phyloP scores from a whole-genome alignment of 2,888 invertebrate genomes.

The Sminthurides aquaticus region DNA sequence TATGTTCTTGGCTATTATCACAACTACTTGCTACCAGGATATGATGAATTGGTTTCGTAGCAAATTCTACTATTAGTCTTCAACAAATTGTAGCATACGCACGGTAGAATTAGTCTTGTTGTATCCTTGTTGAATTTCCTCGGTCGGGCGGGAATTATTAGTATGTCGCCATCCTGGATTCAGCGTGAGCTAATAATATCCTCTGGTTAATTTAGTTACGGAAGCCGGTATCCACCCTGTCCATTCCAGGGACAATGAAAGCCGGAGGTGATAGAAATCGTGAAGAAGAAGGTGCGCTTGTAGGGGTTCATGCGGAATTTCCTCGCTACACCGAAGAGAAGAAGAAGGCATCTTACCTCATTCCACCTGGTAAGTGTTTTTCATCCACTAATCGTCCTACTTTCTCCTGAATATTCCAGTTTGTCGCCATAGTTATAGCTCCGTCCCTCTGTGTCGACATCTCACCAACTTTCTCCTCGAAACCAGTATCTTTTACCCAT shows the following conservation, averaged over 20 bases:
- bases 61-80: no score
- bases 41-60: no score
- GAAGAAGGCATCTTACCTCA: conserved; percentile 37
- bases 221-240: conserved; percentile 94
- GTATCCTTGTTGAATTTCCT: neutral
- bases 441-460: no score
- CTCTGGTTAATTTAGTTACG: conserved; percentile 63
- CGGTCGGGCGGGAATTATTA: neutral
- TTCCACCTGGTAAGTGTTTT: conserved; percentile 26
- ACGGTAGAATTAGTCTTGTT: no score
- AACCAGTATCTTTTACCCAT: no score
- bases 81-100: no score
- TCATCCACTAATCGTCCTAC: no score
- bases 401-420: no score
- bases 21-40: no score
- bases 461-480: no score
- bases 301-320: conserved; percentile 83
- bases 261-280: conserved; percentile 47
- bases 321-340: conserved; percentile 79
- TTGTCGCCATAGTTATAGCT: no score
- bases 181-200: neutral
- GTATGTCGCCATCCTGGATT: neutral
- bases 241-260: conserved; percentile 92
- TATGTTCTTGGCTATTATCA: no score
- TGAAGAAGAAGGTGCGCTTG: conserved; percentile 82